Conservation (phyloP, 2,113 vertebrate genomes). For the Austrofundulus limnaeus region DNA sequence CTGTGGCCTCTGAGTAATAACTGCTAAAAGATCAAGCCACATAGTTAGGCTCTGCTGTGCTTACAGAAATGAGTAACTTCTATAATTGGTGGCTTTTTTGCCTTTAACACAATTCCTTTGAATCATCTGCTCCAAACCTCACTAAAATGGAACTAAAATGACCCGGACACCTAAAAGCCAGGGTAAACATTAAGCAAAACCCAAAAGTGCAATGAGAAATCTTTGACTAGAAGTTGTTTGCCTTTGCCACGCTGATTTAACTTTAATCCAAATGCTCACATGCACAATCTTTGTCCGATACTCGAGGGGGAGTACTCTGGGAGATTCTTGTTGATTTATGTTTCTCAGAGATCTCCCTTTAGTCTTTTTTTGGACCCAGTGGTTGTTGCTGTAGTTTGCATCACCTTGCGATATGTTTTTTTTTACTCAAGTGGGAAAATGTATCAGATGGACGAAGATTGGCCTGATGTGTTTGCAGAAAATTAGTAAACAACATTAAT, state of each 20-base stretch:
- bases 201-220: slow-evolving; percentile 55
- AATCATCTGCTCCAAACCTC: slow-evolving; percentile 28
- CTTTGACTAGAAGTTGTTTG: slow-evolving; percentile 35
- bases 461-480: slow-evolving; percentile 72
- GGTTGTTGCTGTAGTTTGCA: slow-evolving; percentile 75
- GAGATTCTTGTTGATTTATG: slow-evolving; percentile 73
- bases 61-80: too few species aligned
- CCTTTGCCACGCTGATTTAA: slow-evolving; percentile 65
- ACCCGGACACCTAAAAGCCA: slow-evolving; percentile 34
- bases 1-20: too few species aligned
- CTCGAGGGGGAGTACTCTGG: slow-evolving; percentile 48
- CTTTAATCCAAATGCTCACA: slow-evolving; percentile 66
- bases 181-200: slow-evolving; percentile 62
- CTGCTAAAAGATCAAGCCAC: slow-evolving; percentile 26
- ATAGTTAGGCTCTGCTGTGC: slow-evolving; percentile 36
- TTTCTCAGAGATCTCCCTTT: slow-evolving; percentile 66
- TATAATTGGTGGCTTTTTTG: too few species aligned
- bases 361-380: slow-evolving; percentile 63
- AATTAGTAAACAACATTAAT: slow-evolving; percentile 77
- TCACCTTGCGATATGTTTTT: slow-evolving; percentile 73
- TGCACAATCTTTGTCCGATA: slow-evolving; percentile 45
- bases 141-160: neutral
- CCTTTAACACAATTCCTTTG: neutral
- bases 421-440: slow-evolving; percentile 61
- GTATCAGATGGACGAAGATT: slow-evolving; percentile 68